These are phyloP conservation scores for Chrysolophus pictus DNA, from an alignment of 2,797 vertebrate genomes.

Conservation along the genomic window DNA sequence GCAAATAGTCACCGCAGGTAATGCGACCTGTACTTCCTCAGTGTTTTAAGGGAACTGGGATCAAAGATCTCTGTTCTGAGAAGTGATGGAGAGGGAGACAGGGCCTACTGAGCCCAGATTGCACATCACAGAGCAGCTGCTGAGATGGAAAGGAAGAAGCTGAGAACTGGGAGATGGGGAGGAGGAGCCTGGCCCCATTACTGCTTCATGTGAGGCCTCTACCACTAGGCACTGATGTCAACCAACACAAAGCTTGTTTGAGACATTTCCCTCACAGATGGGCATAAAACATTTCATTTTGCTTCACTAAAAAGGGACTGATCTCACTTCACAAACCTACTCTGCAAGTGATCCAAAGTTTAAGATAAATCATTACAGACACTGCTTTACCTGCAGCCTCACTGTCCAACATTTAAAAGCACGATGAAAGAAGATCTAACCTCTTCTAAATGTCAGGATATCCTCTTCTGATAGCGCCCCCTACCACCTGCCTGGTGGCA, in stretches of 20 bases:
- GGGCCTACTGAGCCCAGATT: neutral
- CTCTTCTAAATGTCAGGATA: neutral
- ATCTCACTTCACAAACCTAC: neutral
- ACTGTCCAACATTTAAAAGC: neutral
- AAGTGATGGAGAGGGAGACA: rapidly evolving
- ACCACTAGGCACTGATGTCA: neutral
- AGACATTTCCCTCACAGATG: neutral
- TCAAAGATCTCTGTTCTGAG: neutral
- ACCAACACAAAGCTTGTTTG: neutral
- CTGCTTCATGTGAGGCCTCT: neutral
- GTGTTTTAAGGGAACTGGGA: neutral
- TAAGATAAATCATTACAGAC: neutral
- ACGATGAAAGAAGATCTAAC: neutral
- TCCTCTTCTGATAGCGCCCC: neutral
- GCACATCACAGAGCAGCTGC: neutral
- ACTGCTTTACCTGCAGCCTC: neutral
- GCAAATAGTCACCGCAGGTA: neutral
- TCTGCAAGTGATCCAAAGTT: neutral
- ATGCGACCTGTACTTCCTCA: neutral
- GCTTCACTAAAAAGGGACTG: neutral
- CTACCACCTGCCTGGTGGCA: neutral
- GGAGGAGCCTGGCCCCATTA: neutral
- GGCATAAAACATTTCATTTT: neutral
- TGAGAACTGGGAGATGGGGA: neutral
- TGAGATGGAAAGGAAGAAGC: neutral